These are phyloP conservation scores for Basileuterus tristriatus DNA, from an alignment of 2,797 vertebrate genomes.

Conservation along the genomic window DNA sequence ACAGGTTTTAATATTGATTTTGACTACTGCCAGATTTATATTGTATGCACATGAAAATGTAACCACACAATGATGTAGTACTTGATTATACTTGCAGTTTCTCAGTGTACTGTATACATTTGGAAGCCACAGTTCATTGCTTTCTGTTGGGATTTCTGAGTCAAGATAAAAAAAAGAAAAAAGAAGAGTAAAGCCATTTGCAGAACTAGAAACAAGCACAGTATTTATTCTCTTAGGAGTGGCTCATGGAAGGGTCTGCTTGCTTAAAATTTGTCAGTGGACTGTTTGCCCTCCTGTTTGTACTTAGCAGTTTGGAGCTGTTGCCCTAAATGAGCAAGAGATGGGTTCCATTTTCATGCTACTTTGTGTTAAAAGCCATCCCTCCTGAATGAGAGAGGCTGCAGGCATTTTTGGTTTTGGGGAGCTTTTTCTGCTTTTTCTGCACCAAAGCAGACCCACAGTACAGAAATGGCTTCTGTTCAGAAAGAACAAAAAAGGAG, in stretches of 20 bases:
- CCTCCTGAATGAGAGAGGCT: background rate
- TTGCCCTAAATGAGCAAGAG: background rate
- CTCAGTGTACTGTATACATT: background rate
- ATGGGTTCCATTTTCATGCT: background rate
- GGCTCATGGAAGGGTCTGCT: background rate
- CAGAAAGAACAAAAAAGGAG: background rate
- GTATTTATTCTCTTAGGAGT: background rate
- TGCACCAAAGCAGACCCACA: background rate
- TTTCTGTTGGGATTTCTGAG: background rate
- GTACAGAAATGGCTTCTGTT: background rate
- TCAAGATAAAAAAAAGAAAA: background rate
- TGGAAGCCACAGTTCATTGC: background rate
- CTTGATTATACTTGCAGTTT: background rate
- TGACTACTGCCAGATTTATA: slow-evolving; percentile 8
- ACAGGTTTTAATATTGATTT: background rate
- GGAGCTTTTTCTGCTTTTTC: background rate
- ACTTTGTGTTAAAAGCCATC: background rate
- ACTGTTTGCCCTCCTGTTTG: background rate
- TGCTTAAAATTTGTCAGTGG: background rate
- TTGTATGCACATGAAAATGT: background rate
- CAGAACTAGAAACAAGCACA: background rate
- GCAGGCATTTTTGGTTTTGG: background rate
- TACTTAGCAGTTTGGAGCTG: background rate
- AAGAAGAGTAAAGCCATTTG: background rate
- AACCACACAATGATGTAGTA: background rate